These are phyloP conservation scores for Mesopsocus fuscifrons DNA, from an alignment of 2,888 invertebrate species.

Conservation along the genomic window DNA sequence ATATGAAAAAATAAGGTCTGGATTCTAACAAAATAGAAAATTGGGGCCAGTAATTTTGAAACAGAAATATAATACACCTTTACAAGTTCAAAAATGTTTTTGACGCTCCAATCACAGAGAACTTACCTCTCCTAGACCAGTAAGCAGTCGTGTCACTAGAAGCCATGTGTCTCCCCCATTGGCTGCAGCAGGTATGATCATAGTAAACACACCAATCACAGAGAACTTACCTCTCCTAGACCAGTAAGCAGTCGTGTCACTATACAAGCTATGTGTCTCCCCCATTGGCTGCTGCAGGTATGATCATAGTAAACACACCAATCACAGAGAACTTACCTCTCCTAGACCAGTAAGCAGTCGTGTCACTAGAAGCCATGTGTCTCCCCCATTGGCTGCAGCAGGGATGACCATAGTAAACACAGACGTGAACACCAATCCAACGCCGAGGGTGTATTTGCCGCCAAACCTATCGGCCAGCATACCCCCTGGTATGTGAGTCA, in stretches of 20 bases:
- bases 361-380: conserved; percentile 32
- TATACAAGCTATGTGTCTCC: conserved; percentile 33
- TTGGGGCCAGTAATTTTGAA: background rate
- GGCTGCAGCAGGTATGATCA: conserved; percentile 28
- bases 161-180: conserved; percentile 33
- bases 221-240: conserved; percentile 26
- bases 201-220: conserved; percentile 26
- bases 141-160: conserved; percentile 33
- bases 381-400: conserved; percentile 29
- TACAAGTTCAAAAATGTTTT: background rate
- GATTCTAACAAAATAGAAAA: conserved; percentile 4
- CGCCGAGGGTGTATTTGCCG: conserved; percentile 28
- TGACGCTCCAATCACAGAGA: background rate
- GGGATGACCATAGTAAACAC: conserved; percentile 29
- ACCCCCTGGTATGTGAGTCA: conserved; percentile 31
- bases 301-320: conserved; percentile 27
- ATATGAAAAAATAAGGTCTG: conserved; percentile 5
- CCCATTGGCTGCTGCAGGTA: conserved; percentile 28
- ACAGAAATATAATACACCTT: background rate
- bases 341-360: conserved; percentile 32
- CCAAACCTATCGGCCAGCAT: conserved; percentile 26
- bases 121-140: conserved; percentile 30
- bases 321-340: conserved; percentile 30
- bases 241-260: conserved; percentile 33
- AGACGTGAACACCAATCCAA: conserved; percentile 27